These are phyloP conservation scores for Microdon myrmicae DNA, from an alignment of 2,888 invertebrate genomes.

Conservation along the genomic window DNA sequence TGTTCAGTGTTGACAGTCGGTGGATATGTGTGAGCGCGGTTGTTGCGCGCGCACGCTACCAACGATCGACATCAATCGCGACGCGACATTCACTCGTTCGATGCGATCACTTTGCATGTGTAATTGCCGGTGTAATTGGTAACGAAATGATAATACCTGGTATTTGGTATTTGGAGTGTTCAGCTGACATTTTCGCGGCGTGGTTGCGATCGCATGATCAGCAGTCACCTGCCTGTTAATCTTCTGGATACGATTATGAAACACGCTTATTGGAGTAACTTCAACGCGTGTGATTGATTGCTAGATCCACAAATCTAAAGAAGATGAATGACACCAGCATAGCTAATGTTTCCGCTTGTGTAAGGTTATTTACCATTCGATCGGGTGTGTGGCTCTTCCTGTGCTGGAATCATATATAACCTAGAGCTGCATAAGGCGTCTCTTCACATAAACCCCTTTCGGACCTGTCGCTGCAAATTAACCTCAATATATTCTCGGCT, in stretches of 20 bases:
- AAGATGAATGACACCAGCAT: no score
- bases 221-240: conserved; percentile 7
- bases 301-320: no score
- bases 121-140: conserved; percentile 49
- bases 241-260: conserved; percentile 2
- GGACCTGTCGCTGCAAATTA: no score
- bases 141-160: conserved; percentile 46
- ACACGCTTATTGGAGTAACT: no score
- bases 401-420: no score
- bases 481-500: no score
- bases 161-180: conserved; percentile 25
- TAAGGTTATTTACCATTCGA: no score
- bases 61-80: conserved; percentile 19
- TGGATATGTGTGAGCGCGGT: conserved; percentile 37
- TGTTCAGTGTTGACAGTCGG: conserved; percentile 11
- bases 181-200: conserved; percentile 41
- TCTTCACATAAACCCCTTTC: no score
- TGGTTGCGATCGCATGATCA: neutral
- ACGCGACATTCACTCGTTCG: conserved; percentile 9
- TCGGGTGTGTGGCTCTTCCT: no score
- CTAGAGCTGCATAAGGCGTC: no score
- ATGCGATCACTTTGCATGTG: conserved; percentile 48
- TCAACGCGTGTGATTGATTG: no score
- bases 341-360: no score
- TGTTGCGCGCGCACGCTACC: conserved; percentile 36